Conservation (phyloP, 1,140 invertebrate genomes). For the Phthorimaea operculella region DNA sequence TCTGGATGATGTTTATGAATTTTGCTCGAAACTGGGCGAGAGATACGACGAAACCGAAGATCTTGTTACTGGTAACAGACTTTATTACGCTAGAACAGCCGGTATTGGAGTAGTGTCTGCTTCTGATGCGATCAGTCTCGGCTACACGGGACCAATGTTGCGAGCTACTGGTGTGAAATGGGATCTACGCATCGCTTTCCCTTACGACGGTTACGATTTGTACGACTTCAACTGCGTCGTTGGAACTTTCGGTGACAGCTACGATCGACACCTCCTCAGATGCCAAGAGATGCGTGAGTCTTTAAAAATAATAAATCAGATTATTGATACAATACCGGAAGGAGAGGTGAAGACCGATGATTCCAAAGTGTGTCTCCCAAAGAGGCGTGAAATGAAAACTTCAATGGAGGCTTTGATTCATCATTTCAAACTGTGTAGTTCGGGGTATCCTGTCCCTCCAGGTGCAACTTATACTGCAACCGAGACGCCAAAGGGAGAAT, state of each 20-base stretch:
- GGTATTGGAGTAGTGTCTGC: slow-evolving; percentile 83
- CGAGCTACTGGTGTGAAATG: slow-evolving; percentile 88
- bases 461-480: slow-evolving; percentile 83
- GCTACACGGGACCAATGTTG: slow-evolving; percentile 85
- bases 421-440: slow-evolving; percentile 87
- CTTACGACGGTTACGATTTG: slow-evolving; percentile 87
- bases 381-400: slow-evolving; percentile 85
- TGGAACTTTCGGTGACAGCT: slow-evolving; percentile 86
- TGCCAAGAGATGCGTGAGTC: slow-evolving; percentile 47
- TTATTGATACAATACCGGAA: slow-evolving; percentile 85
- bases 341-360: slow-evolving; percentile 89
- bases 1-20: slow-evolving; percentile 87
- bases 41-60: slow-evolving; percentile 90
- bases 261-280: slow-evolving; percentile 73
- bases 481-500: slow-evolving; percentile 88
- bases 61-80: slow-evolving; percentile 81
- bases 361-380: slow-evolving; percentile 82
- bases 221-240: slow-evolving; percentile 89
- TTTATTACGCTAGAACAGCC: slow-evolving; percentile 82
- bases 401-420: slow-evolving; percentile 92
- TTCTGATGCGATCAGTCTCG: slow-evolving; percentile 84
- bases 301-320: slow-evolving; percentile 71
- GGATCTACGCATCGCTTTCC: slow-evolving; percentile 86
- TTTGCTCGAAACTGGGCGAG: slow-evolving; percentile 76
- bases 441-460: slow-evolving; percentile 85